Evolutionary conservation across 2,888 invertebrate genomes (phyloP), one percentile per base, ranked within the genome.

Genomic region (Argyra leucocephala): DNA sequence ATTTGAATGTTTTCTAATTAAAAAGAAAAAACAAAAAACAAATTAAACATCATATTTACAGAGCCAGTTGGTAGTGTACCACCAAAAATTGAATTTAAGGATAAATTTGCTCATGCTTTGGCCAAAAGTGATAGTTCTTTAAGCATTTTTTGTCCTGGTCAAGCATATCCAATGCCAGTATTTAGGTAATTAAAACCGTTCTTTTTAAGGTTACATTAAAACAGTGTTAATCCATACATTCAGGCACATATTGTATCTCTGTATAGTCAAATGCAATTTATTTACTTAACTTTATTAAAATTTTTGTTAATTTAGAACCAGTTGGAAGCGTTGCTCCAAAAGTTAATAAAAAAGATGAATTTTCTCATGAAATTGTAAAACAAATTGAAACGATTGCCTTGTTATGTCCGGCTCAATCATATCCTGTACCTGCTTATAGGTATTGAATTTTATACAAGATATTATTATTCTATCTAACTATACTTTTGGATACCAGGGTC

Each of bases 361-460:
- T 82, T 79, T 81, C 84, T 80, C 79, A 81, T 84, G 77, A 84
- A 81, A 76, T 71, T 1, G 73, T 75, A 69, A 76, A 80, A 71
- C 74, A 81, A 72, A 78, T 80, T 68, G 76, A 75, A 67, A 84
- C 83, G 74, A 81, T 87, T 72, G 85, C 87, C 57, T 78, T 90
- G 69, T 81, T 88, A 73, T 90, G 89, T 77, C 88, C 88, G 67
- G 88, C 89, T 15, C 89, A 89, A 79, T 87, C 87, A 12, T 89
- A 84, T 80, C 89, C 89, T 67, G 85, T 88, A 74, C 89, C 89
- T 71, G 77, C 83, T 69, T 86, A 86, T 84, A 87, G 88, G 88
- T 90, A 63, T 31, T 69, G 23, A 22, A 21, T 10, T 22, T 22
- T 58, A 58, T 3, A 22, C 4, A 22, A 58, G 15, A n/a, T 3